Evolutionary conservation across 2,888 invertebrate genomes (phyloP), one percentile per base, ranked within the genome.

Genomic region (Habrosyne pyritoides): DNA sequence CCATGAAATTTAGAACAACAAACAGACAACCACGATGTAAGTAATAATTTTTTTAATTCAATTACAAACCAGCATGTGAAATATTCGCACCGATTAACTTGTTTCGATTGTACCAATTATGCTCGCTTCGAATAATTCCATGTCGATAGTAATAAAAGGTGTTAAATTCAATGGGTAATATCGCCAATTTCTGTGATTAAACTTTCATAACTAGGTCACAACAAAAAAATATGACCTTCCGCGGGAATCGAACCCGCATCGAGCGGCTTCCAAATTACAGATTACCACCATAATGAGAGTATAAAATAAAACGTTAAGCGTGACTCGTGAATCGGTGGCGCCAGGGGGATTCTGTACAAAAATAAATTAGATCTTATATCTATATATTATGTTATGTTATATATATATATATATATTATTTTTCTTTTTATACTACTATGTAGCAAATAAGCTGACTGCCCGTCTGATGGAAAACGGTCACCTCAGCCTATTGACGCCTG

Each of bases 211-310:
- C 47, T 55, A 53, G 58, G 58, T 53, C 58, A 58, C 52, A 53
- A 57, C 47, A 58, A 53, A 49, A 21, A 64, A 59, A 55, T 42
- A 42, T 56, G 59, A 61, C 56, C 54, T 57, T 33, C 47, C 57
- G 56, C 67, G 59, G 64, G 60, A 65, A 65, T 54, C 63, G 50
- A 60, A 66, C 56, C 26, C 55, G 50, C 28, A 49, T 33, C 54
- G 56, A 66, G 72, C 79, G 78, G 79, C 73, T 60, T 59, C 60
- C 60, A 76, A 79, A 79, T 79, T 79, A 79, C 79, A 79, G 79
- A 70, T 73, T 64, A 67, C 63, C 53, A 56, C 54, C 53, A 71
- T 77, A 79, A 79, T 79, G 63, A 68, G 69, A 73, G 69, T 64
- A 69, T 73, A 73, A 79, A 63, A 71, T 70, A 50, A 28, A 50